Percentiles rank a stretch among this genome's conserved stretches.
phyloP scores from a whole-genome alignment of 2,797 vertebrate species.

The Champsocephalus gunnari region DNA sequence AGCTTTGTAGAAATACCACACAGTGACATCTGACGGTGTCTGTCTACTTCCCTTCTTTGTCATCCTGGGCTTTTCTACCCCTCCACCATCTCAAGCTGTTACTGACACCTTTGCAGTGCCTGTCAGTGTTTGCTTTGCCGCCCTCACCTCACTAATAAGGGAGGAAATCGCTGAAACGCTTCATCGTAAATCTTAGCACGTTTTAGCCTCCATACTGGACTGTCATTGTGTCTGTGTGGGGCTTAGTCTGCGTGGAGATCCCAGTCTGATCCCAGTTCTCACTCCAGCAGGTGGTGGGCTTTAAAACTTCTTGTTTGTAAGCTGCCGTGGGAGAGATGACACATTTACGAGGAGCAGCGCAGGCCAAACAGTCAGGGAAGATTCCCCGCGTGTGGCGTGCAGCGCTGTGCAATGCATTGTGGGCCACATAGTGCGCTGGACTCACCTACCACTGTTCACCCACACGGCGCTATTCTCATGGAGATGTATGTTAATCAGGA shows the following conservation, averaged over 20 bases:
- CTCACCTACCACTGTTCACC: slow-evolving; percentile 83
- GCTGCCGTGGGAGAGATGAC: slow-evolving; percentile 81
- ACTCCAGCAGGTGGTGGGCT: slow-evolving; percentile 83
- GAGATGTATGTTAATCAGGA: slow-evolving; percentile 84
- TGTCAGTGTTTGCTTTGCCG: slow-evolving; percentile 64
- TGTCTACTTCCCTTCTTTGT: slow-evolving; percentile 73
- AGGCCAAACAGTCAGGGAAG: slow-evolving; percentile 65
- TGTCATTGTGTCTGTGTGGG: slow-evolving; percentile 70
- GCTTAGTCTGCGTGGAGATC: slow-evolving; percentile 79
- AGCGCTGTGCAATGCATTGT: slow-evolving; percentile 57
- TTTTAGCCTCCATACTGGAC: slow-evolving; percentile 49
- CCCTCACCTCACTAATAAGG: slow-evolving; percentile 55
- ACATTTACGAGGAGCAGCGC: slow-evolving; percentile 80
- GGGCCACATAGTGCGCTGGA: slow-evolving; percentile 68
- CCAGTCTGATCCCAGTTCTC: slow-evolving; percentile 73
- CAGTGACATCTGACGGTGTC: slow-evolving; percentile 80
- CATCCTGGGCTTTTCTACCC: slow-evolving; percentile 14
- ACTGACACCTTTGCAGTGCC: slow-evolving; percentile 51
- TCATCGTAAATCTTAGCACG: slow-evolving; percentile 48
- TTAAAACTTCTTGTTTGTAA: slow-evolving; percentile 86
- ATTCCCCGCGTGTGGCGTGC: slow-evolving; percentile 49
- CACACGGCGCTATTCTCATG: slow-evolving; percentile 82
- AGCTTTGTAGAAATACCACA: slow-evolving; percentile 87
- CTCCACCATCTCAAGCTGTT: slow-evolving; percentile 67
- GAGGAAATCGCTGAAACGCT: slow-evolving; percentile 35